These are phyloP conservation scores for fruit fly (Drosophila melanogaster) DNA, from an alignment of 1,140 invertebrate genomes.

Conservation along the genomic window DNA sequence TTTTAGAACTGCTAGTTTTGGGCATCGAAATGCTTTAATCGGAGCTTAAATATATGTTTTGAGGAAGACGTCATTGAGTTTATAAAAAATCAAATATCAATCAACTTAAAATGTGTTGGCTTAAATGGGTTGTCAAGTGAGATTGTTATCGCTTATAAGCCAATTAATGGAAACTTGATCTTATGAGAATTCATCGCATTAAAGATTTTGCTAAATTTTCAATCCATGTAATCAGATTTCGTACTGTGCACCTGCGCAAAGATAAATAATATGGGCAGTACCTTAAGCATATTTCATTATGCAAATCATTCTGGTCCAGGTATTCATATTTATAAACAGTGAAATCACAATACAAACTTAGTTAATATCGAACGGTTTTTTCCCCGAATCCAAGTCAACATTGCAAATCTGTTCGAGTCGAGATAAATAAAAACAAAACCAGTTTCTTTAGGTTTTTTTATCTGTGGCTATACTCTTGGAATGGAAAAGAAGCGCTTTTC, in stretches of 20 bases:
- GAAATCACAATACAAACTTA: slow-evolving; percentile 42
- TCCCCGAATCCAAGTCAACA: slow-evolving; percentile 42
- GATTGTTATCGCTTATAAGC: neutral
- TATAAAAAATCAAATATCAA: no score
- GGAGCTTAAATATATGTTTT: neutral
- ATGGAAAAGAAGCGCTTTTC: slow-evolving; percentile 11
- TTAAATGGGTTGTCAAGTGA: slow-evolving; percentile 9
- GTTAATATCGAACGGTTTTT: slow-evolving; percentile 40
- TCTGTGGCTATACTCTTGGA: slow-evolving; percentile 9
- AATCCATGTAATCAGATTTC: no score
- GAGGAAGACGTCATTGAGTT: neutral
- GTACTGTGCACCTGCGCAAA: neutral
- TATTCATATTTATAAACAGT: slow-evolving; percentile 35
- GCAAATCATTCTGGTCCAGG: slow-evolving; percentile 22
- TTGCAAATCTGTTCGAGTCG: slow-evolving; percentile 33
- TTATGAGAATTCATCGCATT: neutral
- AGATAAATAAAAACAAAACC: slow-evolving; percentile 42
- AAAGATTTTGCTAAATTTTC: neutral
- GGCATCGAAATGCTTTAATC: neutral
- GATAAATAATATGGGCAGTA: neutral
- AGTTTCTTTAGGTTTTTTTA: slow-evolving; percentile 34
- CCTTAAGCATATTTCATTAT: neutral
- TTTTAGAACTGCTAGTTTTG: neutral
- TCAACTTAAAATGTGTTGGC: no score
- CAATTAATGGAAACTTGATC: neutral